A percentile compares a stretch with the other conserved stretches of the same genome.
Conservation (phyloP, 2,888 invertebrate species). For the Leptogaster cylindrica region DNA sequence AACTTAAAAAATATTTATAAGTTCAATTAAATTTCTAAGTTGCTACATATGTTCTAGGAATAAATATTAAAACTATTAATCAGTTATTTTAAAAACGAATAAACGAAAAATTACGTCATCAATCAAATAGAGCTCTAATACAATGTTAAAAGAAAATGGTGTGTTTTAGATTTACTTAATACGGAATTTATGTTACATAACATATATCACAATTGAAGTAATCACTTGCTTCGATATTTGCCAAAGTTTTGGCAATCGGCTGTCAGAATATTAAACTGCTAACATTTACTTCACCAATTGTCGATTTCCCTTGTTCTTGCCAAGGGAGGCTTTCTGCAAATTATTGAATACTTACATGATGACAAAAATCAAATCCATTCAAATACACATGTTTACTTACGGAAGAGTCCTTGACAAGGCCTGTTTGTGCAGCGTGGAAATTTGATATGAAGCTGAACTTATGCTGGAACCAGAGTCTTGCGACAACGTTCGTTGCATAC, state of each 20-base stretch:
- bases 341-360: neutral
- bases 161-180: slow-evolving; percentile 11
- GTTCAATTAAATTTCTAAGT: too few species aligned
- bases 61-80: too few species aligned
- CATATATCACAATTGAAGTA: slow-evolving; percentile 34
- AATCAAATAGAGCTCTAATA: too few species aligned
- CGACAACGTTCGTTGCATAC: slow-evolving; percentile 65
- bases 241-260: slow-evolving; percentile 17
- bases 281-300: slow-evolving; percentile 56
- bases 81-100: too few species aligned
- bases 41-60: too few species aligned
- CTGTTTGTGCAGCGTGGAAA: slow-evolving; percentile 60
- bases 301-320: slow-evolving; percentile 59
- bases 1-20: too few species aligned
- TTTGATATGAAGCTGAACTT: slow-evolving; percentile 64
- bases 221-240: slow-evolving; percentile 32
- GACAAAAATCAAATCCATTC: neutral
- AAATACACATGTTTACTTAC: slow-evolving; percentile 52
- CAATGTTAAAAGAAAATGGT: too few species aligned
- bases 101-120: too few species aligned
- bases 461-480: slow-evolving; percentile 69
- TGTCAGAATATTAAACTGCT: neutral
- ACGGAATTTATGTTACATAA: slow-evolving; percentile 23
- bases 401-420: slow-evolving; percentile 60
- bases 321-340: slow-evolving; percentile 58